These are phyloP conservation scores for Emesis furor DNA, from an alignment of 2,888 invertebrate genomes.

Conservation along the genomic window DNA sequence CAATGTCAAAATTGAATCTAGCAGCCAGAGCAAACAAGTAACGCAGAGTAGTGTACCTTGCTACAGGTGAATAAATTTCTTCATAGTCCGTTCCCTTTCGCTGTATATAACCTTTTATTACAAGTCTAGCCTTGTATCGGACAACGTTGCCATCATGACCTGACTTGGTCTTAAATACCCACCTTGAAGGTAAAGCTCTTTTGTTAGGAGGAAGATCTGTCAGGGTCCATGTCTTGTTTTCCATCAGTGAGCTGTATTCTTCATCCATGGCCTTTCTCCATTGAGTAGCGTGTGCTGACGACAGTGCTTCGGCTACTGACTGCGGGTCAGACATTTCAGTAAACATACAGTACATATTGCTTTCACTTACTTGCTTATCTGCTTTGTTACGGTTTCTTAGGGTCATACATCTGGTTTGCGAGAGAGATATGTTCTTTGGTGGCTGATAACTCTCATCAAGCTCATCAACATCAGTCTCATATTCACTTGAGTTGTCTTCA, in stretches of 20 bases:
- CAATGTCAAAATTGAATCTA: conserved; percentile 37
- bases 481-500: conserved; percentile 26
- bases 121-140: conserved; percentile 66
- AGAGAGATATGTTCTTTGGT: neutral
- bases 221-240: conserved; percentile 21
- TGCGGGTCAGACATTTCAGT: conserved; percentile 22
- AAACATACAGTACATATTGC: conserved; percentile 11
- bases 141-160: conserved; percentile 52
- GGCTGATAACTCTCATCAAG: conserved; percentile 22
- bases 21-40: conserved; percentile 57
- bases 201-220: neutral
- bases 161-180: conserved; percentile 68
- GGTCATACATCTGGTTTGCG: conserved; percentile 14
- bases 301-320: conserved; percentile 6
- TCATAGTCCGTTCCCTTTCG: conserved; percentile 58
- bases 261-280: conserved; percentile 29
- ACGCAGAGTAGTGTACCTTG: conserved; percentile 62
- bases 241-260: conserved; percentile 2
- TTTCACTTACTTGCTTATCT: neutral
- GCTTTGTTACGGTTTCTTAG: conserved; percentile 20
- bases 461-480: conserved; percentile 26
- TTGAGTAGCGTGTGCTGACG: conserved; percentile 9
- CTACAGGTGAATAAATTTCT: conserved; percentile 69
- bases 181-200: conserved; percentile 37
- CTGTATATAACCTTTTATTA: conserved; percentile 69